phyloP scores from a whole-genome alignment of 2,797 vertebrate species.

The Linurgus olivaceus region DNA sequence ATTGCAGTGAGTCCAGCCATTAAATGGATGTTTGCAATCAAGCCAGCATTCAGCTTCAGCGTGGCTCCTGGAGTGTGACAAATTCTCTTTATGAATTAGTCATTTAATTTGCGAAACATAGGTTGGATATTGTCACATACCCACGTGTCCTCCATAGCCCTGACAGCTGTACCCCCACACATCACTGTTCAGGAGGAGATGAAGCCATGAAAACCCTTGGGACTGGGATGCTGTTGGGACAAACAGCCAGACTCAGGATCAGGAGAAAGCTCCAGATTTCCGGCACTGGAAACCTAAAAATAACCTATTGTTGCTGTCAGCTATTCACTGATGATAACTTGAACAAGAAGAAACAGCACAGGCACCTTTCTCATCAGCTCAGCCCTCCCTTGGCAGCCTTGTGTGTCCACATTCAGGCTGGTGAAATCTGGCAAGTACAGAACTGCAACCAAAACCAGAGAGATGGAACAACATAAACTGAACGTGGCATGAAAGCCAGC shows the following conservation, averaged over 20 bases:
- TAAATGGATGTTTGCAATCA: constrained; percentile 56
- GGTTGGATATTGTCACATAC: constrained; percentile 34
- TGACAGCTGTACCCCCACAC: not conserved
- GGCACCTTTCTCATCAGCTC: not conserved
- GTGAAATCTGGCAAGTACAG: not conserved
- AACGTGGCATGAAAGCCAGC: not conserved
- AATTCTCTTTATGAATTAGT: constrained; percentile 57
- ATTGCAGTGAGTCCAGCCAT: constrained; percentile 7
- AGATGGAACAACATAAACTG: not conserved
- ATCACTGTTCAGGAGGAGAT: not conserved
- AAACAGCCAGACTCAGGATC: not conserved
- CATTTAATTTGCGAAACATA: constrained; percentile 55
- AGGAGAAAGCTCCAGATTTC: not conserved
- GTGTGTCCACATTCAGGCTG: rapidly evolving
- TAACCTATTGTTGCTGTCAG: not conserved
- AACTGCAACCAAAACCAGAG: not conserved
- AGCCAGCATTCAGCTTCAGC: constrained; percentile 29
- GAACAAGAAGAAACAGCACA: not conserved
- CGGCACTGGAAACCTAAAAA: not conserved
- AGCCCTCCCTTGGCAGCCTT: not conserved
- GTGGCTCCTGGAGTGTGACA: constrained; percentile 19
- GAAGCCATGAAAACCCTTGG: not conserved
- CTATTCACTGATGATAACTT: not conserved
- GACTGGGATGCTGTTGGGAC: not conserved
- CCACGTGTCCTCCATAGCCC: not conserved